These are phyloP conservation scores for Galbula dea DNA, from an alignment of 2,113 vertebrate genomes.

Conservation along the genomic window DNA sequence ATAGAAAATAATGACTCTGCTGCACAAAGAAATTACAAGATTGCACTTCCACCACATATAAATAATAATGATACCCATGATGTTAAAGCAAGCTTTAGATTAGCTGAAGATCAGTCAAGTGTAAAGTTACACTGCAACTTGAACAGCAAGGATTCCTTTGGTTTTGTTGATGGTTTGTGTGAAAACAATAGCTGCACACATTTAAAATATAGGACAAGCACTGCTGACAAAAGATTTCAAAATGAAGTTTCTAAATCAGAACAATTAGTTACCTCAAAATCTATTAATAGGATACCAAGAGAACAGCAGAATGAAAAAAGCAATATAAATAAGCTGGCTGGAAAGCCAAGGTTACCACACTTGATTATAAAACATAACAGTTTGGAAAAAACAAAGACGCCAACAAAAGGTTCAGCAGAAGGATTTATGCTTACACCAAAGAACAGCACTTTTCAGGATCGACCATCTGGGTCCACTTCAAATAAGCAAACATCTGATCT, in stretches of 20 bases:
- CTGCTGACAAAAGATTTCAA: background rate
- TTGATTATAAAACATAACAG: conserved; percentile 27
- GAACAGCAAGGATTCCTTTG: background rate
- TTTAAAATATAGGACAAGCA: background rate
- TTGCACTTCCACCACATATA: conserved; percentile 10
- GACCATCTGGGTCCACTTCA: background rate
- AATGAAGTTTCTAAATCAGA: background rate
- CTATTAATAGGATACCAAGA: conserved; percentile 55
- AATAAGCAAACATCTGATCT: background rate
- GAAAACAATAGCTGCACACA: background rate
- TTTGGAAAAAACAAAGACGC: conserved; percentile 66
- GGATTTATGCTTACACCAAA: background rate
- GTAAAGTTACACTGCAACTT: background rate
- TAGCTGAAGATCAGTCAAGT: background rate
- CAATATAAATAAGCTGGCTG: conserved; percentile 45
- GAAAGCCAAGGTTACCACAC: conserved; percentile 46
- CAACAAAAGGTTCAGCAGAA: conserved; percentile 20
- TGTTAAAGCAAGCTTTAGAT: background rate
- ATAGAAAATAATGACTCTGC: background rate
- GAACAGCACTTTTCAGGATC: background rate
- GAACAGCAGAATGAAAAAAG: conserved; percentile 58
- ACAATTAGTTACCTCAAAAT: conserved; percentile 39
- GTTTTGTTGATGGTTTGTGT: background rate
- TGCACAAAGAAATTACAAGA: conserved; percentile 2
- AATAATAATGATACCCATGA: background rate